A percentile compares a stretch with the other conserved stretches of the same genome.
phyloP scores from a whole-genome alignment of 2,797 vertebrate species.

The Galagoides demidoff region DNA sequence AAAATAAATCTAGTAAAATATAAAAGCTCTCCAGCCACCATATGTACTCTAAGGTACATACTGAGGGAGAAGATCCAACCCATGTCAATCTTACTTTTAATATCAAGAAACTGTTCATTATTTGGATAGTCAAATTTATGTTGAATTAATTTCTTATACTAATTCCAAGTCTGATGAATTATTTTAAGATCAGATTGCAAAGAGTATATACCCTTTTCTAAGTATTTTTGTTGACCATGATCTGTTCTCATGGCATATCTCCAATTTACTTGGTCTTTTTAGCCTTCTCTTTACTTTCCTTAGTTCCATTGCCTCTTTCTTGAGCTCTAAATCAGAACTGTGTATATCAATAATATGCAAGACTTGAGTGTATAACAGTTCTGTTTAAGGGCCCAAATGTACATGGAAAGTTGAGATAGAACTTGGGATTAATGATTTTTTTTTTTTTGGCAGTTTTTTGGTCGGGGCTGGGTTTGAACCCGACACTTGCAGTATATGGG shows the following conservation, averaged over 20 bases:
- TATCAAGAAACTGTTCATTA: constrained; percentile 5
- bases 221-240: constrained; percentile 21
- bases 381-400: constrained; percentile 8
- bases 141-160: constrained; percentile 52
- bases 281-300: constrained; percentile 12
- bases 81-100: not conserved
- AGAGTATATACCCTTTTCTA: not conserved
- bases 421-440: not conserved
- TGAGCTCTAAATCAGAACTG: constrained; percentile 2
- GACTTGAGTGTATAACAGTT: not conserved
- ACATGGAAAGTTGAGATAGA: not conserved
- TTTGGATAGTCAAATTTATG: constrained; percentile 35
- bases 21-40: not conserved
- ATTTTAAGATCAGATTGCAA: not conserved
- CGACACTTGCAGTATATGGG: no score
- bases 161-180: constrained; percentile 5
- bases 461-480: no score
- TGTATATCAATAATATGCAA: not conserved
- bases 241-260: not conserved
- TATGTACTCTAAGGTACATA: not conserved
- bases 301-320: not conserved
- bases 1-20: constrained; percentile 34
- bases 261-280: not conserved
- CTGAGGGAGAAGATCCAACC: not conserved
- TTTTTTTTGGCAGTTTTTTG: no score